Base-by-base conservation (phyloP, 2,113 vertebrate species). In the Heterochromis multidens region DNA sequence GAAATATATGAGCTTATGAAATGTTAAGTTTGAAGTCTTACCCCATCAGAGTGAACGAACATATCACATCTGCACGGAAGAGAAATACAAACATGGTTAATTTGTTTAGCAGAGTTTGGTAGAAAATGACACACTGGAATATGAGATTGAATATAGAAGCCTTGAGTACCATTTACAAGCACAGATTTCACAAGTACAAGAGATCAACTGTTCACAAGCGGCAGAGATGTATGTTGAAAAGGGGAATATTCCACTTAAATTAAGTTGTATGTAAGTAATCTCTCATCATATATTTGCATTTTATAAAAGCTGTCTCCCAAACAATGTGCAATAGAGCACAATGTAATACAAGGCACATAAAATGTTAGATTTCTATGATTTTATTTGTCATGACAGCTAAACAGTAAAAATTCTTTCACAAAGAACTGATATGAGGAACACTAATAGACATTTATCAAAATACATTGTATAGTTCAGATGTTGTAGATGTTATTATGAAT, bases 21-120 rank as follows among this genome's bases (percentile, higher is more conserved):
- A 54, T 9, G 35, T 62, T 92, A 27, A 1, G n/a, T 78, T 79
- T 83, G 11, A n/a, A 21, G 17, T 78, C 72, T 72, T 23, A 35
- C 27, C 49, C 27, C n/a, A 7, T 79, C 23, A 19, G n/a, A 57
- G 49, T 86, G 79, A 63, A 57, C 5, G 6, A 83, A 35, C 49
- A 65, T 61, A 11, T 54, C 86, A 77, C 91, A 90, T 92, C 94
- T 95, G 70, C 91, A 85, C 80, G 79, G 87, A 87, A 46, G 77
- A 57, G 8, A 61, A 76, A 40, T 5, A 49, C 31, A 83, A 82
- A 74, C 14, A 43, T 7, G 19, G 14, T 6, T 82, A 29, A 84
- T 82, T 77, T 86, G 57, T 79, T 13, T 21, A 40, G 23, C 54
- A 65, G 6, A 82, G 67, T 58, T 81, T 78, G 21, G 7, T 74